Conservation (phyloP, 2,888 invertebrate genomes). For the Ophion obscuratus region DNA sequence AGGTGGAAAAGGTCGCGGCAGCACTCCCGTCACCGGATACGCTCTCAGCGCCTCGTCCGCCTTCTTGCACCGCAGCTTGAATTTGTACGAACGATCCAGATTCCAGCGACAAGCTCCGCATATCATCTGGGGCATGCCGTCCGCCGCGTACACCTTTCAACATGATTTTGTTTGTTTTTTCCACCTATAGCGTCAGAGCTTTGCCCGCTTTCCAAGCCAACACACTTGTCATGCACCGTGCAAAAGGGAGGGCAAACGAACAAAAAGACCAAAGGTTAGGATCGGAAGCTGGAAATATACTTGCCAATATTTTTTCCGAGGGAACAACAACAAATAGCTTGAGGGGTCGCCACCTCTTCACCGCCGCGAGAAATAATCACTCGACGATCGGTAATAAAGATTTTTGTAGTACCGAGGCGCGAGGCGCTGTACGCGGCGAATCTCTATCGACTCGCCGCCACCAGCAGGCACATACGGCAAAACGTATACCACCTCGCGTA, state of each 20-base stretch:
- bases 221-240: not conserved
- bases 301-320: not conserved
- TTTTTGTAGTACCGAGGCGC: constrained; percentile 33
- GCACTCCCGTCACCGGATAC: constrained; percentile 88
- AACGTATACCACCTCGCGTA: constrained; percentile 9
- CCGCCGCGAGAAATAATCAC: no score
- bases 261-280: no score
- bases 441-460: constrained; percentile 41
- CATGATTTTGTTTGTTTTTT: constrained; percentile 23
- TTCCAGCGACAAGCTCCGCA: constrained; percentile 89
- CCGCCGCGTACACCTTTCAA: constrained; percentile 83
- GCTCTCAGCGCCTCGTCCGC: constrained; percentile 90
- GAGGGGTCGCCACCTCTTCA: no score
- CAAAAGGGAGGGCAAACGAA: no score
- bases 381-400: constrained; percentile 34
- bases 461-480: constrained; percentile 45
- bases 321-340: not conserved
- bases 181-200: not conserved
- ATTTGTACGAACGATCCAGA: constrained; percentile 89
- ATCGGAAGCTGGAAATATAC: constrained; percentile 14
- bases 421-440: constrained; percentile 1
- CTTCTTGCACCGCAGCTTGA: constrained; percentile 90
- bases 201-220: no score
- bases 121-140: constrained; percentile 91
- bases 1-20: constrained; percentile 86